Conservation (phyloP, 2,888 invertebrate species). For the Stenichneumon culpator region DNA sequence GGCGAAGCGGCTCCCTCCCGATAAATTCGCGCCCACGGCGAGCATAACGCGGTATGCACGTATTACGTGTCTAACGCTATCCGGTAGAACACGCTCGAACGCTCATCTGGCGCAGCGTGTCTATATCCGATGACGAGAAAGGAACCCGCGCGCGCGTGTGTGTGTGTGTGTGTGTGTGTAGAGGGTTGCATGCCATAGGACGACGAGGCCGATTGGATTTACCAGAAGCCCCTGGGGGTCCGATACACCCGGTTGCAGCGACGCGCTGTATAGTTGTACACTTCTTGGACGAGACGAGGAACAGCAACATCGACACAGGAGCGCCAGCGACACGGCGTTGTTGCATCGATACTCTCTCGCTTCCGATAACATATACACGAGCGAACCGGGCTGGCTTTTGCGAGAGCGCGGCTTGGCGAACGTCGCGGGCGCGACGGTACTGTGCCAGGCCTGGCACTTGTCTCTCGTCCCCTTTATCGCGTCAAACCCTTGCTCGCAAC, state of each 20-base stretch:
- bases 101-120: slow-evolving; percentile 44
- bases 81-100: slow-evolving; percentile 51
- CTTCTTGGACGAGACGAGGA: slow-evolving; percentile 27
- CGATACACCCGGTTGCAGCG: slow-evolving; percentile 26
- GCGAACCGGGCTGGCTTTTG: slow-evolving; percentile 5
- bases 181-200: slow-evolving; percentile 39
- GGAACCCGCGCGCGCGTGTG: neutral
- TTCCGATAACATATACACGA: slow-evolving; percentile 40
- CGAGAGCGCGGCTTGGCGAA: slow-evolving; percentile 20
- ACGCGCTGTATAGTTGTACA: neutral
- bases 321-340: slow-evolving; percentile 9
- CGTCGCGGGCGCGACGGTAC: slow-evolving; percentile 23
- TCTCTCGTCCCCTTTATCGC: slow-evolving; percentile 35
- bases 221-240: slow-evolving; percentile 54
- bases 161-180: neutral
- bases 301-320: slow-evolving; percentile 30
- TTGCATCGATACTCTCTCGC: slow-evolving; percentile 49
- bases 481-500: slow-evolving; percentile 14
- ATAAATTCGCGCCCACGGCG: slow-evolving; percentile 57
- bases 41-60: slow-evolving; percentile 22
- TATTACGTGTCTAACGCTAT: slow-evolving; percentile 57
- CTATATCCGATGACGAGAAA: slow-evolving; percentile 54
- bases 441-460: slow-evolving; percentile 44
- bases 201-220: slow-evolving; percentile 56
- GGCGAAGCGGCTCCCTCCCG: slow-evolving; percentile 41